These are phyloP conservation scores for Mythimna loreyi DNA, from an alignment of 2,888 invertebrate genomes.

Conservation along the genomic window DNA sequence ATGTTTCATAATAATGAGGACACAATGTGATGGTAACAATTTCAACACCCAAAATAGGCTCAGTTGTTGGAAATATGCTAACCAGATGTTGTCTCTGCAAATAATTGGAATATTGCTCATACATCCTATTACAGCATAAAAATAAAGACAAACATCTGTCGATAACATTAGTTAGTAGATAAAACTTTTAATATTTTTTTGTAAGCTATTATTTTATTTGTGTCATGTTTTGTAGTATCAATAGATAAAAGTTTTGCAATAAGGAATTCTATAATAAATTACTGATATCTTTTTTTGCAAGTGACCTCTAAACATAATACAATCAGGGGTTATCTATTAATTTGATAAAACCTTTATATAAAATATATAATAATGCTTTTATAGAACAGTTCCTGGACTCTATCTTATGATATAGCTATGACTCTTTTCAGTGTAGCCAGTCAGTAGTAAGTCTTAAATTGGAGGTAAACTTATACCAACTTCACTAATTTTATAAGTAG, in stretches of 20 bases:
- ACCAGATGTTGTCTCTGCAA: constrained; percentile 54
- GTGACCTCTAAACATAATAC: constrained; percentile 3
- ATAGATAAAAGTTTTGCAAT: background rate
- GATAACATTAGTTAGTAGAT: background rate
- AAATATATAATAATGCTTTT: background rate
- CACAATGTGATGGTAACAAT: constrained; percentile 17
- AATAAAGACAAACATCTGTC: constrained; percentile 32
- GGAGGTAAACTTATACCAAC: background rate
- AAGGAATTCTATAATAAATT: background rate
- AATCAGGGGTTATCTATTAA: constrained; percentile 7
- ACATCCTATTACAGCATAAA: constrained; percentile 6
- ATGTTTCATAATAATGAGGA: constrained; percentile 22
- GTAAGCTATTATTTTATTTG: background rate
- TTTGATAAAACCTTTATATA: background rate
- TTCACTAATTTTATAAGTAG: too few species aligned
- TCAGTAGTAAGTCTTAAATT: background rate
- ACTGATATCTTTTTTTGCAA: constrained; percentile 26
- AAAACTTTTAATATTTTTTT: constrained; percentile 1
- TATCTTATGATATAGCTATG: background rate
- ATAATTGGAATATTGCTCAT: constrained; percentile 49
- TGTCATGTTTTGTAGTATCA: background rate
- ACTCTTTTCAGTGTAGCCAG: background rate
- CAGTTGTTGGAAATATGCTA: constrained; percentile 56
- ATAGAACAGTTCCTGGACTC: background rate
- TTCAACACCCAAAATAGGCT: constrained; percentile 39